Evolutionary conservation across 1,140 invertebrate genomes (phyloP), one percentile per base, ranked within the genome.

Genomic region (Drosophila pseudoobscura): DNA sequence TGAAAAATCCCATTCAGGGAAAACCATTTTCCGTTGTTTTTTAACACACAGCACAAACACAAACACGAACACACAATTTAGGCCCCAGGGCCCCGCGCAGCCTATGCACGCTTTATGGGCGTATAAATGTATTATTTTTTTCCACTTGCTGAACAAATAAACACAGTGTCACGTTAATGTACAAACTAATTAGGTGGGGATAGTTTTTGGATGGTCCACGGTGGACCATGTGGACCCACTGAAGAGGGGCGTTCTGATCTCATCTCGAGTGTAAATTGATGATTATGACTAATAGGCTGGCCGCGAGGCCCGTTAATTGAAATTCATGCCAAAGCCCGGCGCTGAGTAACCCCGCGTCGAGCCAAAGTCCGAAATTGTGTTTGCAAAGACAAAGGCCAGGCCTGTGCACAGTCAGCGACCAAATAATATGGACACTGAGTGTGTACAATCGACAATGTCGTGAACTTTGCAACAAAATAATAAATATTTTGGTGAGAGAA

Each of bases 131-230:
- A 62, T 85, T 78, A 53, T 70, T 80, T 72, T 70, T 75, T 56
- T 69, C 73, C 57, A 80, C 82, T 74, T 62, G 72, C 73, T 68
- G 41, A 70, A 65, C 56, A 87, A 85, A 85, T 82, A 85, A 85
- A 85, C 82, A 85, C 47, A 69, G 55, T 87, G 80, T 87, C 80
- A 87, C 74, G 82, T 78, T 87, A 77, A 75, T 80, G 78, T 71
- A 87, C 69, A 75, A 85, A 82, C 82, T 85, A 85, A 85, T 85
- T 85, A 87, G 68, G 31, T 62, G 53, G 61, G 47, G 80, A 54
- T 71, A 69, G 53, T 71, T 59, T 78, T 62, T 31, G 22, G 41
- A 45, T 26, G 26, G 43, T 13, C 24, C 20, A 20, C 20, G 2
- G 20, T 45, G 17, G 17, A 17, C 17, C 17, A 17, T 17, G 35